A percentile compares a stretch with the other conserved stretches of the same genome.
Conservation (phyloP, 1,140 invertebrate species). For the Bombyx mandarina region DNA sequence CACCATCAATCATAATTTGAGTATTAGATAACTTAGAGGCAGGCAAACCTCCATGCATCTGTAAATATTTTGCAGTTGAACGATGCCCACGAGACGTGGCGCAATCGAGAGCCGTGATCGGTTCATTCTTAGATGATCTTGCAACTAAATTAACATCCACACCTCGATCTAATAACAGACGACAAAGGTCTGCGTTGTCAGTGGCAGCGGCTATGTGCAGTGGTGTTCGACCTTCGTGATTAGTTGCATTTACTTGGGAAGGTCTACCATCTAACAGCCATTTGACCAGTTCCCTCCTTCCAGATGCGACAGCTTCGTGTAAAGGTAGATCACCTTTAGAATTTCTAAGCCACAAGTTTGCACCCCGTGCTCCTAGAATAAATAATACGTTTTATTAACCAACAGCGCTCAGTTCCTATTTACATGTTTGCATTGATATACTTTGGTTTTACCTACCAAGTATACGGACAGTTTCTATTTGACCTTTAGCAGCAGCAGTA, state of each 20-base stretch:
- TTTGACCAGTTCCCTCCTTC: slow-evolving; percentile 86
- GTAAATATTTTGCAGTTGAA: slow-evolving; percentile 93
- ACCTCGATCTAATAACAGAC: slow-evolving; percentile 85
- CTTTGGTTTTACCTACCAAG: slow-evolving; percentile 42
- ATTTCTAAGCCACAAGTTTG: slow-evolving; percentile 94
- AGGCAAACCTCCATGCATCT: slow-evolving; percentile 89
- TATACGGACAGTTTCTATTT: slow-evolving; percentile 76
- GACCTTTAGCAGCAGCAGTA: slow-evolving; percentile 96
- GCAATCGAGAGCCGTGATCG: slow-evolving; percentile 92
- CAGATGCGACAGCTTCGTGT: slow-evolving; percentile 95
- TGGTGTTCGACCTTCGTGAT: slow-evolving; percentile 92
- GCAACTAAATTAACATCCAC: slow-evolving; percentile 88
- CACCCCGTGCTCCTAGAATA: slow-evolving; percentile 80
- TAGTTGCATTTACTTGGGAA: slow-evolving; percentile 88
- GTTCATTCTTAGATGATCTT: slow-evolving; percentile 83
- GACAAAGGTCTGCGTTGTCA: slow-evolving; percentile 95
- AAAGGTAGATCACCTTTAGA: slow-evolving; percentile 91
- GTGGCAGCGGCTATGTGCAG: slow-evolving; percentile 95
- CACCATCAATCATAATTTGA: slow-evolving; percentile 60
- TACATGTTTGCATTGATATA: not conserved
- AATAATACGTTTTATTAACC: not conserved
- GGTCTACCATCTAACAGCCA: slow-evolving; percentile 89
- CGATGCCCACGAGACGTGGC: slow-evolving; percentile 88
- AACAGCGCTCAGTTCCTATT: not conserved
- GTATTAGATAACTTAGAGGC: slow-evolving; percentile 76